Evolutionary conservation across 2,797 vertebrate species (phyloP).

Genomic region (Chelon auratus): DNA sequence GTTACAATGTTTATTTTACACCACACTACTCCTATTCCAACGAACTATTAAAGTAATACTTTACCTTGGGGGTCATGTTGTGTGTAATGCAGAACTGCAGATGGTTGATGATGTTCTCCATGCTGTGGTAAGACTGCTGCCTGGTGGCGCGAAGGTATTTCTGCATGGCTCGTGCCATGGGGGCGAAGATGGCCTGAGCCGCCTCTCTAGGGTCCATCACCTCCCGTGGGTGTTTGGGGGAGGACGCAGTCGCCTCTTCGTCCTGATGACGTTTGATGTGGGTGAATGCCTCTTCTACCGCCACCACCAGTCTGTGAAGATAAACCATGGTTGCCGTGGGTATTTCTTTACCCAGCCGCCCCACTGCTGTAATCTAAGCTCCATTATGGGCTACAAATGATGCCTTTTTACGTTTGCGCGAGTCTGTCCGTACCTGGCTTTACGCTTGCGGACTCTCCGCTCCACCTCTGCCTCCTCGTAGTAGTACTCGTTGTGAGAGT

Average conservation of each 20-base stretch:
- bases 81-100: conserved; percentile 94
- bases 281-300: conserved; percentile 93
- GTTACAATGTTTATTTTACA: no score
- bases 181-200: conserved; percentile 92
- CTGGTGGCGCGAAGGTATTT: conserved; percentile 92
- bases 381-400: no score
- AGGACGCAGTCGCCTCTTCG: conserved; percentile 74
- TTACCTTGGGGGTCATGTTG: conserved; percentile 93
- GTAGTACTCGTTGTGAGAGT: conserved; percentile 94
- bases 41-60: no score
- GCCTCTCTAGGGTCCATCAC: conserved; percentile 93
- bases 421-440: conserved; percentile 85
- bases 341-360: no score
- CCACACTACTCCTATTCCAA: no score
- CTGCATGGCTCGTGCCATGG: conserved; percentile 95
- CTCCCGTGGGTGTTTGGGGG: conserved; percentile 89
- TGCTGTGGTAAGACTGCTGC: conserved; percentile 93
- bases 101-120: conserved; percentile 95
- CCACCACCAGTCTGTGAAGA: conserved; percentile 88
- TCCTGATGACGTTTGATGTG: conserved; percentile 92
- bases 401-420: not conserved
- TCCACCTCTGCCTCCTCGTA: conserved; percentile 96
- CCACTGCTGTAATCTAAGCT: not conserved
- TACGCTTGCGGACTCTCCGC: conserved; percentile 90
- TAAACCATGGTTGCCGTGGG: no score